These are phyloP conservation scores for Philopedon plagiatum DNA, from an alignment of 2,888 invertebrate genomes.

Conservation along the genomic window DNA sequence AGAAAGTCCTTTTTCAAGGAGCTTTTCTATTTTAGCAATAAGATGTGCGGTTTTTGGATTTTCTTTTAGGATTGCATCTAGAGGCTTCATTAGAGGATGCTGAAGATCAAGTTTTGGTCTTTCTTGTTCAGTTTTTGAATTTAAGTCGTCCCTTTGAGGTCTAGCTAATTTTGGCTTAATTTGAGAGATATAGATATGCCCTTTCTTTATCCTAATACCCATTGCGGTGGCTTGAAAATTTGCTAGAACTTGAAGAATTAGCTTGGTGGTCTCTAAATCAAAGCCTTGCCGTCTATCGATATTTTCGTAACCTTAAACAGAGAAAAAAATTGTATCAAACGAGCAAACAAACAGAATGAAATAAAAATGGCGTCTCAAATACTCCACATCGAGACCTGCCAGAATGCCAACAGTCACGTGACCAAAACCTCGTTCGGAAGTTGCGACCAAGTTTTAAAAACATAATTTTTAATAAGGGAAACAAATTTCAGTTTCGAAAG, in stretches of 20 bases:
- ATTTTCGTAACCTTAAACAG: slow-evolving; percentile 67
- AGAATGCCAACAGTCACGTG: too few species aligned
- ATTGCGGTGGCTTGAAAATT: slow-evolving; percentile 73
- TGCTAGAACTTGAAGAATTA: slow-evolving; percentile 70
- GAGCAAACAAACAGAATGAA: too few species aligned
- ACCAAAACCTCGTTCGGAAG: too few species aligned
- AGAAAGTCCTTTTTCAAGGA: slow-evolving; percentile 7
- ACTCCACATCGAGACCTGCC: too few species aligned
- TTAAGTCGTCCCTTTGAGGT: too few species aligned
- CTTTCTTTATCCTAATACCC: slow-evolving; percentile 68
- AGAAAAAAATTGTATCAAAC: too few species aligned
- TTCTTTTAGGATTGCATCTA: slow-evolving; percentile 25
- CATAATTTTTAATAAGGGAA: too few species aligned
- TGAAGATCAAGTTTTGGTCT: neutral
- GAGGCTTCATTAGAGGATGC: neutral
- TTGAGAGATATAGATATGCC: slow-evolving; percentile 63
- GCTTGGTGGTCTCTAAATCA: slow-evolving; percentile 68
- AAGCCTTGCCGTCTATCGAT: slow-evolving; percentile 70
- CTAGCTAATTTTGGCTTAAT: slow-evolving; percentile 63
- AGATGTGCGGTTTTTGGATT: slow-evolving; percentile 26
- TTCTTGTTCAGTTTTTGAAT: too few species aligned
- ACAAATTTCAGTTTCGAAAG: too few species aligned
- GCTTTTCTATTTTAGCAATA: neutral
- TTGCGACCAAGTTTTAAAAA: too few species aligned
- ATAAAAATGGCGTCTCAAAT: too few species aligned